Conservation (phyloP, 2,113 vertebrate species). For the Cichladusa arquata region DNA sequence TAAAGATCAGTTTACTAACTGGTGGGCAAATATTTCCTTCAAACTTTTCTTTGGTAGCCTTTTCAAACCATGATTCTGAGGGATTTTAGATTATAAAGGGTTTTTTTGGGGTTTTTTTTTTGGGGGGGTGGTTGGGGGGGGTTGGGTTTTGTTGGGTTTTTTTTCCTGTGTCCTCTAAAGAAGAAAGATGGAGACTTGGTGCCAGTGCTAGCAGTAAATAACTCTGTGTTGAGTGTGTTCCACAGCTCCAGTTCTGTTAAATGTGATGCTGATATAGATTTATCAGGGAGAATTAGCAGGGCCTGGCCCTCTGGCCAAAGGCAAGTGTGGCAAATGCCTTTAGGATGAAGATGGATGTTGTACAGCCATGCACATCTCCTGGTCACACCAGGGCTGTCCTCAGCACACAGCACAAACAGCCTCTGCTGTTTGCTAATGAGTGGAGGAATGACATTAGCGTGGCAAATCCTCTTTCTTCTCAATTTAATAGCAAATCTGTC, state of each 20-base stretch:
- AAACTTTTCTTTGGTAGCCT: neutral
- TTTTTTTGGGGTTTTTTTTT: too few species aligned
- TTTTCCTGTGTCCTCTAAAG: neutral
- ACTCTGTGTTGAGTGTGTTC: rapidly evolving
- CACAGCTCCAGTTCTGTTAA: neutral
- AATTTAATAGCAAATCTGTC: neutral
- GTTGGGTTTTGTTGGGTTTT: too few species aligned
- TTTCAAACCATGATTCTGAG: neutral
- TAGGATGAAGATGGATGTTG: neutral
- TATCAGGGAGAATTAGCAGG: neutral
- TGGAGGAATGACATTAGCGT: neutral
- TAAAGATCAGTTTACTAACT: neutral
- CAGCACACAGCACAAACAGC: neutral
- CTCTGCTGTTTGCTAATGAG: neutral
- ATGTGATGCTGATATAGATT: neutral
- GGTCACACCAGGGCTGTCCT: neutral
- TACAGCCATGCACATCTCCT: neutral
- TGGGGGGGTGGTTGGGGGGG: too few species aligned
- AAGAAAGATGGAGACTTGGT: neutral
- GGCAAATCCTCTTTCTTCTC: neutral
- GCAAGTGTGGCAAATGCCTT: neutral
- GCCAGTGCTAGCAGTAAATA: neutral
- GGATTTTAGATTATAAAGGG: neutral
- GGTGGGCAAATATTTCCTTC: neutral
- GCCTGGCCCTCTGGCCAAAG: neutral